phyloP scores from a whole-genome alignment of 2,113 vertebrate genomes.

The Promerops cafer region DNA sequence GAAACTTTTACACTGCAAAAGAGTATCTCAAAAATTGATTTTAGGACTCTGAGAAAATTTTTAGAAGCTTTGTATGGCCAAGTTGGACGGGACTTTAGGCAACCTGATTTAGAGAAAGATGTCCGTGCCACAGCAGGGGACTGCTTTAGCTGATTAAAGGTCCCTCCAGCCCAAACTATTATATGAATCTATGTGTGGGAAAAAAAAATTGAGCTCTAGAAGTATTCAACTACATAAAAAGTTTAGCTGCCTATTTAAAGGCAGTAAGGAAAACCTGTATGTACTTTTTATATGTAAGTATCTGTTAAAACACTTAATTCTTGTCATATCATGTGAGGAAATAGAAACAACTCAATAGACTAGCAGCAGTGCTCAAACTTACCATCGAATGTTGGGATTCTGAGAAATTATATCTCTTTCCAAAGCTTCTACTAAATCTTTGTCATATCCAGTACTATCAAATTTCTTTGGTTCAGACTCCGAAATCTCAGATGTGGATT shows the following conservation, averaged over 20 bases:
- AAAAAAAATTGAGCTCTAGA: neutral
- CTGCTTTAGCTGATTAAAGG: neutral
- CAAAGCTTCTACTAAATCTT: slow-evolving; percentile 92
- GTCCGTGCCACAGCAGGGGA: neutral
- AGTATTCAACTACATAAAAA: neutral
- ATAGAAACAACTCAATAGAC: neutral
- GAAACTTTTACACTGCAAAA: neutral
- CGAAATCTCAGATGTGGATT: slow-evolving; percentile 78
- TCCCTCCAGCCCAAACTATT: neutral
- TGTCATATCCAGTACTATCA: slow-evolving; percentile 91
- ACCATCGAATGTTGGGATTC: slow-evolving; percentile 96
- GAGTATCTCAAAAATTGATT: neutral
- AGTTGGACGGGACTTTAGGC: neutral
- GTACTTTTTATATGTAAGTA: neutral
- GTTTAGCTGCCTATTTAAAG: neutral
- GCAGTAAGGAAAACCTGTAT: neutral
- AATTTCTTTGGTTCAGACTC: slow-evolving; percentile 90
- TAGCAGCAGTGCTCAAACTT: slow-evolving; percentile 25
- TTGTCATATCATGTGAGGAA: neutral
- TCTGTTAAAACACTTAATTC: neutral
- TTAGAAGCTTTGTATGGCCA: neutral
- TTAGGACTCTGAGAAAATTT: neutral
- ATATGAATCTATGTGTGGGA: neutral
- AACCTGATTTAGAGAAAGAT: neutral
- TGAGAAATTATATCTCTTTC: slow-evolving; percentile 98